Evolutionary conservation across 2,888 invertebrate genomes (phyloP).

Genomic region (Plagodis pulveraria): DNA sequence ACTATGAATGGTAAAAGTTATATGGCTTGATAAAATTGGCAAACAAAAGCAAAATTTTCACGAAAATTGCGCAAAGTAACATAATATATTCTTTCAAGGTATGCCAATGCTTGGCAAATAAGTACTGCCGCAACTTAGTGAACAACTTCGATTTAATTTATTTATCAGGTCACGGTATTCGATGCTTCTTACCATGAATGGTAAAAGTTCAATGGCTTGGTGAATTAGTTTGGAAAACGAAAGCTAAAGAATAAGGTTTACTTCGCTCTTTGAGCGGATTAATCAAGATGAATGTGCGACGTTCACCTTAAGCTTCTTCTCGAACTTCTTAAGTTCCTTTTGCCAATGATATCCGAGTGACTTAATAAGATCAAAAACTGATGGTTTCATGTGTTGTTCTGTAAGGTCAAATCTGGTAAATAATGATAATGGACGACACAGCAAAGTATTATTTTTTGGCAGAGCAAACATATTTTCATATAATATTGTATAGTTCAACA

Average conservation of each 20-base stretch:
- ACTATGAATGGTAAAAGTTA: too few species aligned
- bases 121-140: conserved; percentile 16
- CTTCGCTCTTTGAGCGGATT: conserved; percentile 27
- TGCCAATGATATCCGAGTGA: conserved; percentile 12
- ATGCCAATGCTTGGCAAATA: conserved; percentile 24
- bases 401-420: too few species aligned
- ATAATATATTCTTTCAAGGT: conserved; percentile 17
- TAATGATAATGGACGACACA: too few species aligned
- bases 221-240: conserved; percentile 36
- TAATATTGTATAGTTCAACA: too few species aligned
- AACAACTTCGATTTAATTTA: conserved; percentile 22
- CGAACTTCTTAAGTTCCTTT: conserved; percentile 16
- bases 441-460: too few species aligned
- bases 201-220: conserved; percentile 29
- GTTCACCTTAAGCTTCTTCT: conserved; percentile 5
- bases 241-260: conserved; percentile 32
- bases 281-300: conserved; percentile 31
- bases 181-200: conserved; percentile 28
- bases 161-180: conserved; percentile 24
- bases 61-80: too few species aligned
- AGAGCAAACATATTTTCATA: too few species aligned
- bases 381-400: conserved; percentile 6
- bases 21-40: too few species aligned
- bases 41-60: too few species aligned
- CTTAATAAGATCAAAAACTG: conserved; percentile 11